Evolutionary conservation across 30 jellyfish, hydroid and myxozoan species (phyloP), one percentile per base, ranked within the genome.

Genomic region (Aurelia sp.): DNA sequence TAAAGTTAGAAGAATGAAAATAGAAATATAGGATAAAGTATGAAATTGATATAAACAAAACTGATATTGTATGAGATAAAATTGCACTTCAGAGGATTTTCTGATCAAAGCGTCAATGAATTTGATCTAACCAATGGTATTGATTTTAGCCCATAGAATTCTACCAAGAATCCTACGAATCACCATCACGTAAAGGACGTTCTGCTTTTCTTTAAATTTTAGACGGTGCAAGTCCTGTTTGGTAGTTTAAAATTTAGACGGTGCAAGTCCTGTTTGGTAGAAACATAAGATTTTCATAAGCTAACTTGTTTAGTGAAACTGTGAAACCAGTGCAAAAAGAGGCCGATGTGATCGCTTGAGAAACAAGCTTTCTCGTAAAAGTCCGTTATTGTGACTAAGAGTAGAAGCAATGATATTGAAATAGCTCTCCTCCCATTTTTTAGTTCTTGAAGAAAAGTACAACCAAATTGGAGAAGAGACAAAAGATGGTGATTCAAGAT

Each of bases 381-480:
- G 4, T 8, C 57, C 22, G 8, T 67, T 0, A 6, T 5, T 0
- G 11, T 24, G 11, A 67, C 11, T 67, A 11, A 6, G 7, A 19
- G 13, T 7, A 10, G 4, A 12, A 19, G 13, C 13, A 13, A n/a
- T 5, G 67, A n/a, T 19, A 47, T 44, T n/a, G 8, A n/a, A 33
- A 55, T 12, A 0, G 8, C 41, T 18, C 24, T 41, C 62, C 13
- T 40, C 55, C 70, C 22, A 8, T 68, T 4, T 70, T 60, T 0
- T 50, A 82, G 92, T 82, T 9, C 80, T 82, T 21, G 92, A 82
- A 38, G 68, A 59, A 31, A 75, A 82, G 24, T 82, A 82, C 73
- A 59, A 38, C 3, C 50, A 82, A 70, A 24, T 63, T 19, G 92
- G 76, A 18, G 65, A 31, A 7, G 84, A 82, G 19, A 33, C 70